Evolutionary conservation across 2,888 invertebrate species (phyloP), one percentile per base, ranked within the genome.

Genomic region (Heteromurus nitidus): DNA sequence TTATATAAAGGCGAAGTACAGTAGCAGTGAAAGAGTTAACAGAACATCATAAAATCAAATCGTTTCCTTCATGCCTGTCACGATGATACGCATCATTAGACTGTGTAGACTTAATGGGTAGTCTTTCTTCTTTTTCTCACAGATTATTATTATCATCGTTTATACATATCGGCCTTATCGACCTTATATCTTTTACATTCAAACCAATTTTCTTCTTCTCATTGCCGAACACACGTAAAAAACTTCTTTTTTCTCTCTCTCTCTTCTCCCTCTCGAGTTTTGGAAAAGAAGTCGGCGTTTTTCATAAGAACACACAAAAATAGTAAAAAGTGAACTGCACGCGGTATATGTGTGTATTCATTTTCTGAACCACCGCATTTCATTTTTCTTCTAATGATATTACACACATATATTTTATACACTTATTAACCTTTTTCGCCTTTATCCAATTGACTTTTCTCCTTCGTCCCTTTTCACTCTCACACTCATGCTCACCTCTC

Each of bases 41-140:
- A 70, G 58, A 72, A 72, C 72, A 65, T 80, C 53, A 80, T 80
- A 80, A 72, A 80, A 80, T 72, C 72, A 72, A 72, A 80, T 77
- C 77, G 58, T 69, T 64, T 70, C 79, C 62, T 79, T 79, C 79
- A 72, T 65, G 53, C 79, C 53, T 79, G 79, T 79, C 79, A 79
- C 72, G 79, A 79, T 64, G 72, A 72, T 70, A 79, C 77, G 70
- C 77, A 79, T 79, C 77, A 79, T 79, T 79, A 79, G 60, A 79
- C 53, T 62, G 73, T 62, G 73, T 64, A 73, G 64, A 73, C 73
- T 73, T 73, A 73, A 73, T 73, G 73, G 73, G 73, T 73, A 73
- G 73, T 73, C 73, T 64, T 73, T 64, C 60, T 73, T 73, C 55
- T 70, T 68, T 30, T 70, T 64, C 62, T 73, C 64, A 47, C 69